phyloP scores from a whole-genome alignment of 2,888 invertebrate genomes.

The Cerceris ruficornis region DNA sequence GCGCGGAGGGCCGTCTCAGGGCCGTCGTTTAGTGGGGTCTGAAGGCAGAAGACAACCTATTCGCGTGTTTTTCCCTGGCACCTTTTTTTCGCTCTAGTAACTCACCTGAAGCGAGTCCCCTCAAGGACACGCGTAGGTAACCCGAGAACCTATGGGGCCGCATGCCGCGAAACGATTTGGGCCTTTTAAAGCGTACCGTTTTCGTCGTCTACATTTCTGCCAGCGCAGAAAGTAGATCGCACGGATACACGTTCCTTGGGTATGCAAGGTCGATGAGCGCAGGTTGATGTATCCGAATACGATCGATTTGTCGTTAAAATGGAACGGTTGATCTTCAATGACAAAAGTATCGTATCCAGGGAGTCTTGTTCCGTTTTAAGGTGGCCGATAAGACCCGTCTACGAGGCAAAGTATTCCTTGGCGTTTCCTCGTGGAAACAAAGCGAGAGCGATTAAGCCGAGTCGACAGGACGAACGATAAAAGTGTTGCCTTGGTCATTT shows the following conservation, averaged over 20 bases:
- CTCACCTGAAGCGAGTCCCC: slow-evolving; percentile 64
- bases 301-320: slow-evolving; percentile 22
- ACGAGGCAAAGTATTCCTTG: not conserved
- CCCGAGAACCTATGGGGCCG: slow-evolving; percentile 75
- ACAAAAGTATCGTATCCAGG: not conserved
- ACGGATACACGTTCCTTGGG: slow-evolving; percentile 42
- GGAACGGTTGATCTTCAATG: slow-evolving; percentile 17
- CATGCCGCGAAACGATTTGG: slow-evolving; percentile 76
- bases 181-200: slow-evolving; percentile 77
- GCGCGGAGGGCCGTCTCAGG: slow-evolving; percentile 13
- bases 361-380: not conserved
- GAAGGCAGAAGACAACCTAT: slow-evolving; percentile 64
- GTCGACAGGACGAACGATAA: slow-evolving; percentile 53
- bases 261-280: slow-evolving; percentile 19
- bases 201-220: slow-evolving; percentile 71
- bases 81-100: slow-evolving; percentile 48
- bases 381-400: not conserved
- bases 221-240: slow-evolving; percentile 46
- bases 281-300: slow-evolving; percentile 27
- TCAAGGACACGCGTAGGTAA: slow-evolving; percentile 80
- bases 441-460: slow-evolving; percentile 48
- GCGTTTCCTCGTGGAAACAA: slow-evolving; percentile 27
- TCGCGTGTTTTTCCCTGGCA: slow-evolving; percentile 28
- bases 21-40: slow-evolving; percentile 35
- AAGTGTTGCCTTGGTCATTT: slow-evolving; percentile 59